A percentile compares a stretch with the other conserved stretches of the same genome.
Conservation (phyloP, 2,888 invertebrate genomes). For the Fragum fragum region DNA sequence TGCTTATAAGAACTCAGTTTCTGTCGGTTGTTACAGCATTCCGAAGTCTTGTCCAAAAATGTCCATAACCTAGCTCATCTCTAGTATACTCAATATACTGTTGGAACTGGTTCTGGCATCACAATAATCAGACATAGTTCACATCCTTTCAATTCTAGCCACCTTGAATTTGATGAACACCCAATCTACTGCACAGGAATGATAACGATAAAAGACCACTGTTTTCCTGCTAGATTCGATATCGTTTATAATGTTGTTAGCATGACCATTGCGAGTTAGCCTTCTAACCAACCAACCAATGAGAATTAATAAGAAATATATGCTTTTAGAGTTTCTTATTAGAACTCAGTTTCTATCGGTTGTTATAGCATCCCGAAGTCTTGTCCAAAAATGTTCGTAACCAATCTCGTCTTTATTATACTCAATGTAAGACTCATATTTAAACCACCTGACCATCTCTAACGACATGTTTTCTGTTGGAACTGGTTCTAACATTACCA, state of each 20-base stretch:
- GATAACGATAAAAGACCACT: constrained; percentile 20
- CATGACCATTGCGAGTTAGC: not conserved
- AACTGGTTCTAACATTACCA: constrained; percentile 30
- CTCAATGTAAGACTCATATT: constrained; percentile 22
- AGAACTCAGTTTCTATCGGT: not conserved
- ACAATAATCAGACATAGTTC: constrained; percentile 31
- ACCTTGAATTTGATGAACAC: constrained; percentile 72
- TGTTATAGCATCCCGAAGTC: constrained; percentile 1
- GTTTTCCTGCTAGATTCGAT: constrained; percentile 6
- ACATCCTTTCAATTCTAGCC: constrained; percentile 65
- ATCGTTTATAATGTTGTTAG: not conserved
- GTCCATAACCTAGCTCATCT: not conserved
- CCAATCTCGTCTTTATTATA: constrained; percentile 14
- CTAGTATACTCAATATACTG: constrained; percentile 7
- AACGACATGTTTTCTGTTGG: constrained; percentile 17
- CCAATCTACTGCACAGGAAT: constrained; percentile 67
- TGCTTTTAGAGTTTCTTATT: no score
- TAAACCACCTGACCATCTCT: constrained; percentile 42
- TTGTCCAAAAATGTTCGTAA: constrained; percentile 14
- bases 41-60: not conserved
- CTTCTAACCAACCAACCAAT: no score
- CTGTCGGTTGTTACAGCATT: not conserved
- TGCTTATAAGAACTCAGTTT: no score
- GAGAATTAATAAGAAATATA: no score
- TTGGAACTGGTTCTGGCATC: constrained; percentile 25